These are phyloP conservation scores for Chydorus sphaericus DNA, from an alignment of 2,888 invertebrate genomes.

Conservation along the genomic window DNA sequence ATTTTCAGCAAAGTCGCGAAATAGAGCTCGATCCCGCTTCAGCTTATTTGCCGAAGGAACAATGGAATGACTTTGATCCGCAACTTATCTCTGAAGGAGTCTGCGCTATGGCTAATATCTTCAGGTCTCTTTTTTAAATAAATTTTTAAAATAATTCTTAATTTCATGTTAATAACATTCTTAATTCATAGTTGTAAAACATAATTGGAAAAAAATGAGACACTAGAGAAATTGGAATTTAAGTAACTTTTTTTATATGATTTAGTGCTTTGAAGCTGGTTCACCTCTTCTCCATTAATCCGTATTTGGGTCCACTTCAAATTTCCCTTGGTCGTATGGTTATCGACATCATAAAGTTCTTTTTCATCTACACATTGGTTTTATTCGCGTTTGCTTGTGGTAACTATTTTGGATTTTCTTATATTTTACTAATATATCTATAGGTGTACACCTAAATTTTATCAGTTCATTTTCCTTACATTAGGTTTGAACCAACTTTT, in stretches of 20 bases:
- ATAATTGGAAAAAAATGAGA: too few species aligned
- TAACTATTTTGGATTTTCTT: slow-evolving; percentile 23
- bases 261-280: slow-evolving; percentile 72
- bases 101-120: slow-evolving; percentile 89
- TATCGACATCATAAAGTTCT: slow-evolving; percentile 82
- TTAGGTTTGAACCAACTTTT: slow-evolving; percentile 18
- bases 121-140: slow-evolving; percentile 39
- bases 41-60: slow-evolving; percentile 60
- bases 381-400: slow-evolving; percentile 88
- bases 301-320: slow-evolving; percentile 80
- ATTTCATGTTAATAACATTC: neutral
- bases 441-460: neutral
- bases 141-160: neutral
- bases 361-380: slow-evolving; percentile 73
- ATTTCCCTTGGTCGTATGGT: slow-evolving; percentile 80
- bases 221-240: neutral
- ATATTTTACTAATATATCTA: neutral
- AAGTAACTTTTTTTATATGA: neutral
- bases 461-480: neutral
- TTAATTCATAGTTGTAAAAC: neutral
- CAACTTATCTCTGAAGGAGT: slow-evolving; percentile 83
- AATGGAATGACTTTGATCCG: slow-evolving; percentile 87
- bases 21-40: slow-evolving; percentile 49
- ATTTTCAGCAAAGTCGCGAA: slow-evolving; percentile 55
- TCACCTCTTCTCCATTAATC: slow-evolving; percentile 83